Conservation (phyloP, 2,113 vertebrate species). For the Coturnix japonica region DNA sequence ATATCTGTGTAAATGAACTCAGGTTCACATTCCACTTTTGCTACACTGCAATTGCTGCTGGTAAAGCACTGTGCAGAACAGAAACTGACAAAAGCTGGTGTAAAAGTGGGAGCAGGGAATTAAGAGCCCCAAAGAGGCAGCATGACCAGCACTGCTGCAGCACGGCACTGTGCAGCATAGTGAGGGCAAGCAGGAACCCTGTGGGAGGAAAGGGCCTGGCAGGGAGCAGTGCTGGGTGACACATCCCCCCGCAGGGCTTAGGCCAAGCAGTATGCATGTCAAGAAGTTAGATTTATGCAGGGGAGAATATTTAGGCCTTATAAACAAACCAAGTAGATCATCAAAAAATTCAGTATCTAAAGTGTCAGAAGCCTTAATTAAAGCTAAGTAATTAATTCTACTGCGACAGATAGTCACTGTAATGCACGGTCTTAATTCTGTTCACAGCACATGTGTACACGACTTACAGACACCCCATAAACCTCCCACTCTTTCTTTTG, state of each 20-base stretch:
- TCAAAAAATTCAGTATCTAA: not conserved
- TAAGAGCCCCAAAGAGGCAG: accelerated
- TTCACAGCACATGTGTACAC: not conserved
- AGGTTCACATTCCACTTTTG: not conserved
- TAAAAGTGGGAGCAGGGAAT: not conserved
- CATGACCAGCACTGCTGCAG: not conserved
- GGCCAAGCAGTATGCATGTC: slow-evolving; percentile 36
- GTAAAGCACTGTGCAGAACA: not conserved
- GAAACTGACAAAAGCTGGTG: not conserved
- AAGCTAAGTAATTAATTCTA: slow-evolving; percentile 57
- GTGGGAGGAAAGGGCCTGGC: not conserved
- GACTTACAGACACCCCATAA: not conserved
- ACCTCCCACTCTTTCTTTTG: not conserved
- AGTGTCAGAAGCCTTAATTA: slow-evolving; percentile 39
- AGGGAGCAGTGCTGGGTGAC: not conserved
- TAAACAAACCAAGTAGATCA: slow-evolving; percentile 33
- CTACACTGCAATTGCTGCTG: not conserved
- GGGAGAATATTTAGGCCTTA: slow-evolving; percentile 5
- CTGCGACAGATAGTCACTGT: slow-evolving; percentile 23
- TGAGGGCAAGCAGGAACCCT: not conserved
- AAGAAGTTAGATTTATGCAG: not conserved
- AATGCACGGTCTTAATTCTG: not conserved
- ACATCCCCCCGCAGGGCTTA: not conserved
- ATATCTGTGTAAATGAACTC: not conserved
- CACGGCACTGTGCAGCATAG: not conserved